Conservation (phyloP, 2,888 invertebrate species). For the Ctenicera cuprea region DNA sequence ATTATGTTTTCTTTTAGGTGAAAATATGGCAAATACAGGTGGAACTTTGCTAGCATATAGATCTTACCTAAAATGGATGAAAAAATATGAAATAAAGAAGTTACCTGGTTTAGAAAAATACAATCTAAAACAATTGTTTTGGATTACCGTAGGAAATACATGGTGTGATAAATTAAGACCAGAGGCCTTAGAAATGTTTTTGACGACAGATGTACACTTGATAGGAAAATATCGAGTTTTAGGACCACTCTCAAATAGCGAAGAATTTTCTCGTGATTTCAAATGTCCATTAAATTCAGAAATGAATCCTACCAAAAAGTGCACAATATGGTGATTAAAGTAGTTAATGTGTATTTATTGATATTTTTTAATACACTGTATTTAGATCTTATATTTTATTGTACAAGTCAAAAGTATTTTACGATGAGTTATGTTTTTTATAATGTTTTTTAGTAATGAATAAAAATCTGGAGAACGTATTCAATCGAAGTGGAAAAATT, state of each 20-base stretch:
- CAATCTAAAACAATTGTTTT: constrained; percentile 25
- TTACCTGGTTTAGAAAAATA: constrained; percentile 28
- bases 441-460: no score
- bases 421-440: no score
- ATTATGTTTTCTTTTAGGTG: constrained; percentile 22
- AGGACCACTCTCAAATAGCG: constrained; percentile 16
- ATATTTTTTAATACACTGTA: no score
- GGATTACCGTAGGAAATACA: constrained; percentile 32
- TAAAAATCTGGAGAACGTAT: no score
- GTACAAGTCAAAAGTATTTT: no score
- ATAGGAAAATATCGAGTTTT: constrained; percentile 27
- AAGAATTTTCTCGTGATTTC: constrained; percentile 30
- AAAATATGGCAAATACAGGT: constrained; percentile 31
- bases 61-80: constrained; percentile 20
- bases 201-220: constrained; percentile 1
- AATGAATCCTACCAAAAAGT: constrained; percentile 19
- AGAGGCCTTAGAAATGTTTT: neutral
- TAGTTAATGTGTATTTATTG: no score
- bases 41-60: constrained; percentile 9
- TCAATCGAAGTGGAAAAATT: no score
- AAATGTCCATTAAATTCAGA: neutral
- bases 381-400: no score
- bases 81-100: constrained; percentile 1
- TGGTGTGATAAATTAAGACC: constrained; percentile 31
- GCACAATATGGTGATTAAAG: constrained; percentile 24